Evolutionary conservation across 2,888 invertebrate species (phyloP).

Genomic region (Trissonchulus sp.): DNA sequence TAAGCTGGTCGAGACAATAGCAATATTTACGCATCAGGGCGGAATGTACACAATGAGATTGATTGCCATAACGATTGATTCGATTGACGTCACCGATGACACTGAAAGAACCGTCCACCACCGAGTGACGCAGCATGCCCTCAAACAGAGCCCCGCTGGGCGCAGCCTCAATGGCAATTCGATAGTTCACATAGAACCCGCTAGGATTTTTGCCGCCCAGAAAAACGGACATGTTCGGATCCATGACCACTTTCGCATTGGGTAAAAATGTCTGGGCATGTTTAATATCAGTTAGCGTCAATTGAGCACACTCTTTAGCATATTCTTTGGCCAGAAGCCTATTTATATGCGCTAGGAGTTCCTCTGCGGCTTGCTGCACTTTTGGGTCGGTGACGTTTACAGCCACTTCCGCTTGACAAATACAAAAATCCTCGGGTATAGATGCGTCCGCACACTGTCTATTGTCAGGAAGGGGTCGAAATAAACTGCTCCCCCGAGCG

Average conservation of each 20-base stretch:
- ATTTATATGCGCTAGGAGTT: constrained; percentile 40
- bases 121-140: constrained; percentile 35
- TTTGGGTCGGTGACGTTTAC: constrained; percentile 34
- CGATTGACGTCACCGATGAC: constrained; percentile 45
- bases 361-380: constrained; percentile 36
- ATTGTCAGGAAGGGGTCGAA: constrained; percentile 37
- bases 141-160: constrained; percentile 44
- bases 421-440: constrained; percentile 47
- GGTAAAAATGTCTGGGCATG: constrained; percentile 36
- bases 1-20: too few relatives aligned
- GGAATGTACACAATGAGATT: constrained; percentile 44
- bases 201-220: constrained; percentile 31
- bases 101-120: constrained; percentile 32
- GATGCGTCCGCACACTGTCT: constrained; percentile 42
- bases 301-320: constrained; percentile 37
- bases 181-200: constrained; percentile 32
- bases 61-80: constrained; percentile 47
- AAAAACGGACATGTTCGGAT: constrained; percentile 5
- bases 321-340: constrained; percentile 32
- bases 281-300: constrained; percentile 36
- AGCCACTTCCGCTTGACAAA: constrained; percentile 41
- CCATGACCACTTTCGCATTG: constrained; percentile 9
- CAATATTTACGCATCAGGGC: constrained; percentile 41
- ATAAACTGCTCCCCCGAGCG: constrained; percentile 33
- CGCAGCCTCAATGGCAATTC: constrained; percentile 36